These are phyloP conservation scores for Pyrrhia umbra DNA, from an alignment of 2,888 invertebrate genomes.

Conservation along the genomic window DNA sequence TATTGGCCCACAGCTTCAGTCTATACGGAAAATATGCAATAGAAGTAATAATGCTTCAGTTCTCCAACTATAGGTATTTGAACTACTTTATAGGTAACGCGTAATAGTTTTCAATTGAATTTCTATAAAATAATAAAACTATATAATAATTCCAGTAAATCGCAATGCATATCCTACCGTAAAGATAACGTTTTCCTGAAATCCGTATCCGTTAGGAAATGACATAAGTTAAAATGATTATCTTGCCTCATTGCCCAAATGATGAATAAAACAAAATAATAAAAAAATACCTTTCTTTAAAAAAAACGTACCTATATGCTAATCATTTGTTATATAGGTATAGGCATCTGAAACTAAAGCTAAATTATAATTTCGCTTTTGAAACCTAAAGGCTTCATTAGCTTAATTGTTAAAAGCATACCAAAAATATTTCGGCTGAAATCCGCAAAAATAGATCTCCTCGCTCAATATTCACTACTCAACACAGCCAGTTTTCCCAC, in stretches of 20 bases:
- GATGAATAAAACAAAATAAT: background rate
- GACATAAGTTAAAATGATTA: background rate
- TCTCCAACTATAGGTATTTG: background rate
- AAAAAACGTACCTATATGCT: too few relatives aligned
- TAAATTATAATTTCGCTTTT: too few relatives aligned
- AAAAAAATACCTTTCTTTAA: too few relatives aligned
- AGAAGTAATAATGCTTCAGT: background rate
- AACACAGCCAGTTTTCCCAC: constrained; percentile 6
- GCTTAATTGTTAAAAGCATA: too few relatives aligned
- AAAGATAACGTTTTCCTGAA: constrained; percentile 29
- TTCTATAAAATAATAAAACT: too few relatives aligned
- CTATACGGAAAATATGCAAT: constrained; percentile 6
- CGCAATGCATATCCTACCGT: constrained; percentile 1
- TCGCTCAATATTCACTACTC: background rate
- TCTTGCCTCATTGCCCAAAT: background rate
- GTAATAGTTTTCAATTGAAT: too few relatives aligned
- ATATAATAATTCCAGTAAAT: background rate
- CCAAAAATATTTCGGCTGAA: too few relatives aligned
- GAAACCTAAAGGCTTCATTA: too few relatives aligned
- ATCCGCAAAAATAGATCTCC: too few relatives aligned
- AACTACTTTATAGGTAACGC: background rate
- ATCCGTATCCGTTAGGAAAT: constrained; percentile 9
- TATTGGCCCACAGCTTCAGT: background rate
- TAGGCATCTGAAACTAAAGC: too few relatives aligned
- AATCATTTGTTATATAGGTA: too few relatives aligned